Percentiles rank a stretch among this genome's conserved stretches.
phyloP scores from a whole-genome alignment of 92 coral and sea anemone genomes.

The Zoanthus solanderi region DNA sequence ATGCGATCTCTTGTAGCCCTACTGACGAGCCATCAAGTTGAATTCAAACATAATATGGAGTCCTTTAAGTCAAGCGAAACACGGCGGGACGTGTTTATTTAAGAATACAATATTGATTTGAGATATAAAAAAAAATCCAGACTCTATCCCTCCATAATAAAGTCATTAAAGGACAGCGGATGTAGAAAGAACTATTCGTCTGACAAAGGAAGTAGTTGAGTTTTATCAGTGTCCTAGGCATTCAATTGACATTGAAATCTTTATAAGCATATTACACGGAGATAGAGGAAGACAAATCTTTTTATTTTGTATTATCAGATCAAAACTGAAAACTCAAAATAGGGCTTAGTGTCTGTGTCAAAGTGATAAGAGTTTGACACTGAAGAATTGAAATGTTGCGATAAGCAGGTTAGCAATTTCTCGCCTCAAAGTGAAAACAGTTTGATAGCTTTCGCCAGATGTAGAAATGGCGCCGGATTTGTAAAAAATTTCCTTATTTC shows the following conservation, averaged over 20 bases:
- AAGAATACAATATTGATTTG: constrained; percentile 41
- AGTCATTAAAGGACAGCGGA: not conserved
- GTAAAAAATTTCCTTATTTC: constrained; percentile 6
- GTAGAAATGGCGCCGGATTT: constrained; percentile 5
- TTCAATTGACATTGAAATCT: not conserved
- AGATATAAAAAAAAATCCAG: constrained; percentile 29
- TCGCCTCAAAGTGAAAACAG: not conserved
- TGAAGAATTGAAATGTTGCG: not conserved
- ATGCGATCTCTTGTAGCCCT: constrained; percentile 21
- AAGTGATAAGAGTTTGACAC: constrained; percentile 42
- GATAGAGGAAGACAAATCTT: constrained; percentile 42
- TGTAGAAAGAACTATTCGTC: not conserved
- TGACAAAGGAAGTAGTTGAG: not conserved
- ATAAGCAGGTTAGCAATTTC: not conserved
- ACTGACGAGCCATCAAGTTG: constrained; percentile 1
- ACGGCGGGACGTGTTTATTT: constrained; percentile 43
- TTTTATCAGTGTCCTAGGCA: not conserved
- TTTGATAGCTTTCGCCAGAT: not conserved
- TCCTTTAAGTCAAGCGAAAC: not conserved
- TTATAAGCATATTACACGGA: constrained; percentile 20
- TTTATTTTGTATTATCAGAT: constrained; percentile 33
- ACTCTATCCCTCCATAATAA: constrained; percentile 13
- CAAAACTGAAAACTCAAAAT: constrained; percentile 19
- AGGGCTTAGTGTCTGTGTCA: constrained; percentile 42
- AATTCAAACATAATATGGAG: not conserved